Evolutionary conservation across 1,140 invertebrate species (phyloP).

Genomic region (Drosophila kepulauana): DNA sequence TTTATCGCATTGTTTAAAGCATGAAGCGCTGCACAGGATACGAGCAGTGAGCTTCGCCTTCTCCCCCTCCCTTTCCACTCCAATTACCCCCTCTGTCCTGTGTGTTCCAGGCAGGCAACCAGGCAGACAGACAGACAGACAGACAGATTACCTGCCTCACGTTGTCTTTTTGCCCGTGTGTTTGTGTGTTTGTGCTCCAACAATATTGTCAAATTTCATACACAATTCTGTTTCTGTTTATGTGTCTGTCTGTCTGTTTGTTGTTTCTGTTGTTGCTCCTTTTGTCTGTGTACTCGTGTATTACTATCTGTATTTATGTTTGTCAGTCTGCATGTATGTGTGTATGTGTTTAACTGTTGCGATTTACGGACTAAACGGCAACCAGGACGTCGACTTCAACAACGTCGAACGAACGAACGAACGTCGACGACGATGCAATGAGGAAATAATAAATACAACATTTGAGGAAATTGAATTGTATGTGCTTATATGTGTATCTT

Average conservation of each 20-base stretch:
- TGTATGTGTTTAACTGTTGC: slow-evolving; percentile 69
- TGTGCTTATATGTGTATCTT: slow-evolving; percentile 58
- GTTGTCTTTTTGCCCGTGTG: slow-evolving; percentile 24
- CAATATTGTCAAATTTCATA: slow-evolving; percentile 81
- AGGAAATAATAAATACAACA: slow-evolving; percentile 84
- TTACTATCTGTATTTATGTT: slow-evolving; percentile 51
- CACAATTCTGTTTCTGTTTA: slow-evolving; percentile 37
- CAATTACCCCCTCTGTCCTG: neutral
- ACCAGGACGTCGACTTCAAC: slow-evolving; percentile 16
- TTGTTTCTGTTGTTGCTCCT: slow-evolving; percentile 46
- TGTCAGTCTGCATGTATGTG: neutral
- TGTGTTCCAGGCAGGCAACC: neutral
- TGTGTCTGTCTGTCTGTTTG: slow-evolving; percentile 39
- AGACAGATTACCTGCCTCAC: slow-evolving; percentile 34
- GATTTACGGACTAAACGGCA: slow-evolving; percentile 75
- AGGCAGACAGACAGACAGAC: slow-evolving; percentile 12
- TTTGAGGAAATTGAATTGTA: slow-evolving; percentile 84
- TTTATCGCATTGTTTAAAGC: slow-evolving; percentile 84
- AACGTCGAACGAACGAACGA: neutral
- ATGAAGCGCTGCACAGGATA: slow-evolving; percentile 63
- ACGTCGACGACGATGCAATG: slow-evolving; percentile 70
- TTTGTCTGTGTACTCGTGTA: slow-evolving; percentile 35
- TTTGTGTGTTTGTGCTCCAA: slow-evolving; percentile 59
- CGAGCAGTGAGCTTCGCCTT: neutral
- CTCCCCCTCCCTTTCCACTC: neutral